Evolutionary conservation across 2,888 invertebrate species (phyloP).

Genomic region (Rhabditoides inermis): DNA sequence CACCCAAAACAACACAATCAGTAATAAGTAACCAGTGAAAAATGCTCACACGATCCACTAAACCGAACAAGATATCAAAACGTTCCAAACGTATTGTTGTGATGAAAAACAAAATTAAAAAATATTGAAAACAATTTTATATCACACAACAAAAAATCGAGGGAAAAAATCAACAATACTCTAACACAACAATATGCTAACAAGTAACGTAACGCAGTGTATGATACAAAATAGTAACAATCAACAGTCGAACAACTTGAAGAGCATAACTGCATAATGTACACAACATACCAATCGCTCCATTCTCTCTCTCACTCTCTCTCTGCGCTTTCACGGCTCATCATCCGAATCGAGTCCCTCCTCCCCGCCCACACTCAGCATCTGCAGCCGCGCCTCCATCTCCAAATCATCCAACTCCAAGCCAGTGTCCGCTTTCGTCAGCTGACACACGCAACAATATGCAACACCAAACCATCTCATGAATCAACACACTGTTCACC

Average conservation of each 20-base stretch:
- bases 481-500: no score
- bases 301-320: no score
- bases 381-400: conserved; percentile 18
- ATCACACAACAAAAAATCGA: neutral
- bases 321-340: no score
- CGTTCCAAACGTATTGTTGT: no score
- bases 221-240: conserved; percentile 8
- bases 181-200: conserved; percentile 4
- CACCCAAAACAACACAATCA: neutral
- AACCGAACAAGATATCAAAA: no score
- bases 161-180: conserved; percentile 1
- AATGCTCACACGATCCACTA: no score
- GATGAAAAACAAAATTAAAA: conserved; percentile 1
- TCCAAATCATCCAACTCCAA: conserved; percentile 32
- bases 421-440: conserved; percentile 13
- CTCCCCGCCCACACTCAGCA: conserved; percentile 20
- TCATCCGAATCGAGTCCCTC: conserved; percentile 24
- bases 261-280: no score
- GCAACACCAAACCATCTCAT: neutral
- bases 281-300: no score
- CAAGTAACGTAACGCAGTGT: conserved; percentile 6
- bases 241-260: conserved; percentile 1
- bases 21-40: no score
- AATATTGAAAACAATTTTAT: no score
- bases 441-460: neutral